phyloP scores from a whole-genome alignment of 2,888 invertebrate genomes.

The Apoda limacodes region DNA sequence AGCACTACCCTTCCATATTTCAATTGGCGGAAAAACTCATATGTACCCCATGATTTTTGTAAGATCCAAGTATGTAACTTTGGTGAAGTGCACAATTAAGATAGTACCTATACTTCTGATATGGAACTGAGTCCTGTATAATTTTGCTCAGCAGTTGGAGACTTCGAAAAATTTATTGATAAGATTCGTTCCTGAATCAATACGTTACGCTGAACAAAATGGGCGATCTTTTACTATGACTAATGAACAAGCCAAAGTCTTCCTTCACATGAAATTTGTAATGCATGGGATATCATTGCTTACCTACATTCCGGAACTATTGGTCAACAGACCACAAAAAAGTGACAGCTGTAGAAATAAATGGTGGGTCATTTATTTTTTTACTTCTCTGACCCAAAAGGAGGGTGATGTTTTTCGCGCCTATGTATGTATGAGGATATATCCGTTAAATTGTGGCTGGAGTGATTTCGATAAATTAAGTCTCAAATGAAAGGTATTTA shows the following conservation, averaged over 20 bases:
- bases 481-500: too few relatives aligned
- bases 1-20: not conserved
- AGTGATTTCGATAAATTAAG: too few relatives aligned
- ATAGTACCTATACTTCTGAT: not conserved
- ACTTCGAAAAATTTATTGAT: not conserved
- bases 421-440: too few relatives aligned
- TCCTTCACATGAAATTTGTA: not conserved
- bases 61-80: not conserved
- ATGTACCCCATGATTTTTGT: not conserved
- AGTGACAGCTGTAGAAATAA: too few relatives aligned
- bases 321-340: slow-evolving; percentile 22
- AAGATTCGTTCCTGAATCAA: not conserved
- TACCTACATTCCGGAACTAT: slow-evolving; percentile 10
- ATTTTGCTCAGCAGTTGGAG: not conserved
- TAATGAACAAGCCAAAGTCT: not conserved
- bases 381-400: too few relatives aligned
- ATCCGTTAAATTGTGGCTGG: too few relatives aligned
- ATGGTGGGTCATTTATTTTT: too few relatives aligned
- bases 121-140: not conserved
- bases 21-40: not conserved
- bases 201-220: not conserved
- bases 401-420: too few relatives aligned
- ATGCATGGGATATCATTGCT: not conserved
- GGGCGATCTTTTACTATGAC: not conserved
- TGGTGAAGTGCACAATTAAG: not conserved